A percentile compares a stretch with the other conserved stretches of the same genome.
Conservation (phyloP, 2,797 vertebrate species). For the Tarsius wallacei region DNA sequence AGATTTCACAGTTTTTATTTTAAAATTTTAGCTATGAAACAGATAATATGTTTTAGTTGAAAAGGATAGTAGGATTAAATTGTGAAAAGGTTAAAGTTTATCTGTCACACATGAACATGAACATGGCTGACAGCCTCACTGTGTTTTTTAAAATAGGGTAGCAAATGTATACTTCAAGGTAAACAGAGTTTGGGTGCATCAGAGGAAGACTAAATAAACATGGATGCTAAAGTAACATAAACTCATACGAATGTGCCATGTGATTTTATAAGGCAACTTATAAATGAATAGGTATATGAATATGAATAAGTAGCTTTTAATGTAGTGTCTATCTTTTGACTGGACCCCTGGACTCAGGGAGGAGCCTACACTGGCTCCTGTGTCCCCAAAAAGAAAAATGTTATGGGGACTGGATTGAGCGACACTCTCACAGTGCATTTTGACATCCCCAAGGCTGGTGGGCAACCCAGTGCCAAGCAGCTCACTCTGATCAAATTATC, state of each 20-base stretch:
- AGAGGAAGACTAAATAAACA: not conserved
- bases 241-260: not conserved
- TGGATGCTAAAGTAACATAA: not conserved
- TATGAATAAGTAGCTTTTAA: not conserved
- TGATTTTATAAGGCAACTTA: not conserved
- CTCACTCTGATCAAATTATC: not conserved
- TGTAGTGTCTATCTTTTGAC: not conserved
- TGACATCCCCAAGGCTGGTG: too few relatives aligned
- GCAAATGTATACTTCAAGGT: not conserved
- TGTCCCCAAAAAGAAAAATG: not conserved
- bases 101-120: not conserved
- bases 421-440: too few relatives aligned
- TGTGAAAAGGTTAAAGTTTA: not conserved
- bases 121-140: not conserved
- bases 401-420: not conserved
- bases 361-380: not conserved
- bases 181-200: not conserved
- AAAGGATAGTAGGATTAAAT: not conserved
- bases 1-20: not conserved
- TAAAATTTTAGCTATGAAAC: not conserved
- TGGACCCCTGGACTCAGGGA: not conserved
- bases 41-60: not conserved
- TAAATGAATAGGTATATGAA: accelerated
- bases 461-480: too few relatives aligned
- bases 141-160: not conserved